Conservation (phyloP, 2,797 vertebrate genomes). For the Sebastes kiyomatsui region DNA sequence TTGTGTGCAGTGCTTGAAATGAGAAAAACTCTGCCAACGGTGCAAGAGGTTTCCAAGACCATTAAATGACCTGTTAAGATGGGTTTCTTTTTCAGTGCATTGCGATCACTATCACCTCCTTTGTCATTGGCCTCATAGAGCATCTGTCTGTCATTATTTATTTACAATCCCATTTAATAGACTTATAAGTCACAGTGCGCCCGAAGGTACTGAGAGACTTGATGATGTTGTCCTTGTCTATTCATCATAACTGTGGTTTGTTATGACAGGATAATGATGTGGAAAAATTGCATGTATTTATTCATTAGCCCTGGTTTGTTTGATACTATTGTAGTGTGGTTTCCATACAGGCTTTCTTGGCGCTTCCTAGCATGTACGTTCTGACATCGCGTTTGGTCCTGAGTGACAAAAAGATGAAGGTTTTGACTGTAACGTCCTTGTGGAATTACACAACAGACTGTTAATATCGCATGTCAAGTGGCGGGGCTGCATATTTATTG, state of each 20-base stretch:
- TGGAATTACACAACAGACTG: conserved; percentile 33
- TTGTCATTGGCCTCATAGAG: conserved; percentile 31
- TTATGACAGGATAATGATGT: conserved; percentile 43
- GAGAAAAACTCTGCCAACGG: not conserved
- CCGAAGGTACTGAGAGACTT: conserved; percentile 16
- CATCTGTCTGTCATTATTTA: conserved; percentile 65
- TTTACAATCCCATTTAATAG: conserved; percentile 44
- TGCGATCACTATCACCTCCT: conserved; percentile 19
- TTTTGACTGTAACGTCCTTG: conserved; percentile 34
- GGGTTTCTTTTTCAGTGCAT: not conserved
- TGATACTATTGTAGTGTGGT: not conserved
- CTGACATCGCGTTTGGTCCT: not conserved
- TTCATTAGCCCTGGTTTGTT: conserved; percentile 28
- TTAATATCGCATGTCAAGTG: conserved; percentile 41
- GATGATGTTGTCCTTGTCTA: conserved; percentile 18
- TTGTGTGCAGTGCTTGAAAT: not conserved
- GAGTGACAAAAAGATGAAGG: conserved; percentile 27
- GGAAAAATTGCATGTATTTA: conserved; percentile 37
- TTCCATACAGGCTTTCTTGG: not conserved
- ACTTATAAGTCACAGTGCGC: conserved; percentile 16
- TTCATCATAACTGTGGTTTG: conserved; percentile 22
- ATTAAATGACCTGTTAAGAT: not conserved
- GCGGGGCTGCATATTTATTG: conserved; percentile 38
- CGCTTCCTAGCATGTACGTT: not conserved
- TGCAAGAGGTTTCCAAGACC: not conserved